Percentiles rank a stretch among this genome's conserved stretches.
phyloP scores from a whole-genome alignment of 2,888 invertebrate genomes.

The Epirrhoe tristata region DNA sequence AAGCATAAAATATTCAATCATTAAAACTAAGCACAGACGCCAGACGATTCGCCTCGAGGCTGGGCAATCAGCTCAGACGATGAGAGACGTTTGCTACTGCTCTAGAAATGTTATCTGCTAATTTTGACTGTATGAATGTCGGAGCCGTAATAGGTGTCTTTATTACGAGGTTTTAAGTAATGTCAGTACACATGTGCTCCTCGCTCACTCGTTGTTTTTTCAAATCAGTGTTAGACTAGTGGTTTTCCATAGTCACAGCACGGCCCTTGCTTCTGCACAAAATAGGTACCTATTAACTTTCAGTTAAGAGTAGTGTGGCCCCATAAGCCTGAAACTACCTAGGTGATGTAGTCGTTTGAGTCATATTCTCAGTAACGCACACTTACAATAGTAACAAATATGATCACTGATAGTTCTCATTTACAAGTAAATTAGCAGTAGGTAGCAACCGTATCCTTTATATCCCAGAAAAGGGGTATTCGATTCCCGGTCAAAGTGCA shows the following conservation, averaged over 20 bases:
- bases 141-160: slow-evolving; percentile 1
- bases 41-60: slow-evolving; percentile 33
- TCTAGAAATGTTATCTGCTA: slow-evolving; percentile 32
- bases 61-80: slow-evolving; percentile 14
- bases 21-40: slow-evolving; percentile 13
- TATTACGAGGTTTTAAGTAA: not conserved
- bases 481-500: slow-evolving; percentile 59
- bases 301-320: too few relatives aligned
- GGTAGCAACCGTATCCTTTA: slow-evolving; percentile 28
- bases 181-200: not conserved
- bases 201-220: not conserved
- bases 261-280: too few relatives aligned
- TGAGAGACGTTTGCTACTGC: slow-evolving; percentile 39
- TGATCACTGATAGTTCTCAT: not conserved
- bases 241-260: too few relatives aligned
- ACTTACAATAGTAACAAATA: too few relatives aligned
- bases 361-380: too few relatives aligned
- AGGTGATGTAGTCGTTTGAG: too few relatives aligned
- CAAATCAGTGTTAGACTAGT: too few relatives aligned
- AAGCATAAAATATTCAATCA: not conserved
- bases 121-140: slow-evolving; percentile 1
- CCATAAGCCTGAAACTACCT: too few relatives aligned
- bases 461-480: slow-evolving; percentile 39
- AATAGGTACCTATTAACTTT: too few relatives aligned
- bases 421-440: slow-evolving; percentile 18